A percentile compares a stretch with the other conserved stretches of the same genome.
These are phyloP conservation scores for Sphaerophoria rueppellii DNA, from an alignment of 2,888 invertebrate species.

Conservation along the genomic window DNA sequence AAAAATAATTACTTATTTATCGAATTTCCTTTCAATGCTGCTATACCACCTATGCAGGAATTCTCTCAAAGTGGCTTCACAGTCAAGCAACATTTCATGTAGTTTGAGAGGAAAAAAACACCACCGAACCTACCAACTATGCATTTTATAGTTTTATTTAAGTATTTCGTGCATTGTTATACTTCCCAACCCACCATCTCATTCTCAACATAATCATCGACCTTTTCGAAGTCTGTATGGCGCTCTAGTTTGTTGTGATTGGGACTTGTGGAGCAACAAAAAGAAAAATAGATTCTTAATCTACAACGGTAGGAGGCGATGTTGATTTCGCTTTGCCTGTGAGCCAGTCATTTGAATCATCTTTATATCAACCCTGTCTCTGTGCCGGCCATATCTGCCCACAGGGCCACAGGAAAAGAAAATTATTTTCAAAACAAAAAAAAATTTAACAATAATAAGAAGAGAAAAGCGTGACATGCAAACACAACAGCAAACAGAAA, in stretches of 20 bases:
- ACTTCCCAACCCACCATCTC: background rate
- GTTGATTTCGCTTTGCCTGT: constrained; percentile 37
- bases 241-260: constrained; percentile 67
- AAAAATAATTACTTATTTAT: too few species aligned
- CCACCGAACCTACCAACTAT: too few species aligned
- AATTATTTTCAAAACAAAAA: constrained; percentile 56
- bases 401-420: constrained; percentile 50
- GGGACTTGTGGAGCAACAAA: constrained; percentile 14
- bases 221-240: background rate
- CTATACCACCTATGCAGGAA: too few species aligned
- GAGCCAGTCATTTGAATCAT: constrained; percentile 35
- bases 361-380: constrained; percentile 1
- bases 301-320: constrained; percentile 24
- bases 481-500: constrained; percentile 37
- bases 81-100: too few species aligned
- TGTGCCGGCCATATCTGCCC: constrained; percentile 44
- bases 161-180: constrained; percentile 37
- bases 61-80: too few species aligned
- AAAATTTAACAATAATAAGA: constrained; percentile 63
- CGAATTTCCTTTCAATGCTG: too few species aligned
- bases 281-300: constrained; percentile 40
- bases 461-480: constrained; percentile 58
- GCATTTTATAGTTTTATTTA: constrained; percentile 37
- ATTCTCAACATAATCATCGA: background rate
- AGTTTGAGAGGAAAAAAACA: too few species aligned